Conservation (phyloP, 2,113 vertebrate species). For the Bucco capensis region DNA sequence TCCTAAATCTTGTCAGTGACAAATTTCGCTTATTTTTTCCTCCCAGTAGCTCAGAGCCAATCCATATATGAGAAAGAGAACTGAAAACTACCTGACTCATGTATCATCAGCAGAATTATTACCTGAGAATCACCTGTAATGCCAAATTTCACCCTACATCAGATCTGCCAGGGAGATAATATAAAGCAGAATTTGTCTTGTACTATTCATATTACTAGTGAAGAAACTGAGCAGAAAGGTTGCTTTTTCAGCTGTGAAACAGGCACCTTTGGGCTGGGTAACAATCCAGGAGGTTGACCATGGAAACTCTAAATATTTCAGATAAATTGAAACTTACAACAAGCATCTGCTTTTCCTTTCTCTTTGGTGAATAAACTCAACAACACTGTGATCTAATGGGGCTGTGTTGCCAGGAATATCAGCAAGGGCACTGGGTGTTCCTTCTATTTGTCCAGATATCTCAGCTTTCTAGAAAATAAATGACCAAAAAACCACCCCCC, state of each 20-base stretch:
- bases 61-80: background rate
- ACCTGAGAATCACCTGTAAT: background rate
- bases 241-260: background rate
- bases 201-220: background rate
- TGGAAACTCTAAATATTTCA: background rate
- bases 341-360: background rate
- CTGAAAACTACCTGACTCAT: background rate
- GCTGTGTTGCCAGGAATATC: background rate
- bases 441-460: background rate
- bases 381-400: background rate
- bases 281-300: background rate
- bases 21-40: conserved; percentile 3
- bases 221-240: background rate
- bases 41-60: background rate
- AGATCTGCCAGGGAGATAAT: background rate
- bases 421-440: background rate
- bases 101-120: background rate
- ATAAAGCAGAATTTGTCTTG: background rate
- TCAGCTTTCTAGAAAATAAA: conserved; percentile 9
- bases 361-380: background rate
- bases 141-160: background rate
- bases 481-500: too few species aligned
- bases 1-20: background rate
- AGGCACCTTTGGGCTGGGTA: background rate
- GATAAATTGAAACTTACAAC: background rate